A percentile compares a stretch with the other conserved stretches of the same genome.
These are phyloP conservation scores for Eledona agricola DNA, from an alignment of 2,888 invertebrate genomes.

Conservation along the genomic window DNA sequence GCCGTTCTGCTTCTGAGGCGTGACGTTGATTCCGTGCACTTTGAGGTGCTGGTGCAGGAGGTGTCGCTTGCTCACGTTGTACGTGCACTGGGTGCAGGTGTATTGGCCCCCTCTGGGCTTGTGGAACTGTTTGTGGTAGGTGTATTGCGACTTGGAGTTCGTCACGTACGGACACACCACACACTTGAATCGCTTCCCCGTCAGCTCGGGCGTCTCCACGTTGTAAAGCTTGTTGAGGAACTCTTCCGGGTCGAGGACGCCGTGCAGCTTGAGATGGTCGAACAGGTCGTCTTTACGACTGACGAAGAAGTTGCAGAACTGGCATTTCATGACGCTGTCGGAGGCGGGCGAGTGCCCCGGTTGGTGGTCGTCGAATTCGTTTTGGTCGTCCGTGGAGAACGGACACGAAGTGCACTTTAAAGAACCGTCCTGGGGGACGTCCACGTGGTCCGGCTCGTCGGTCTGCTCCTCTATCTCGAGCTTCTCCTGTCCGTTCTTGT, in stretches of 20 bases:
- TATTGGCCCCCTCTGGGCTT: conserved; percentile 77
- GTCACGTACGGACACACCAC: conserved; percentile 84
- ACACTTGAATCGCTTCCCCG: conserved; percentile 77
- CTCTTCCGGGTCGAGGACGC: conserved; percentile 69
- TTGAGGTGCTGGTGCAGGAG: conserved; percentile 85
- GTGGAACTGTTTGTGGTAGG: conserved; percentile 89
- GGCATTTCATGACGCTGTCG: conserved; percentile 79
- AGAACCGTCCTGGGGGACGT: conserved; percentile 57
- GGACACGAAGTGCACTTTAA: conserved; percentile 77
- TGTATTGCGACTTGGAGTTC: conserved; percentile 85
- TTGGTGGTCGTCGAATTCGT: conserved; percentile 70
- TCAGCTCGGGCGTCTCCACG: conserved; percentile 50
- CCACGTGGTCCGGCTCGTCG: conserved; percentile 59
- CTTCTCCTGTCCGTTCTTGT: conserved; percentile 66
- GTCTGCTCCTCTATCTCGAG: conserved; percentile 57
- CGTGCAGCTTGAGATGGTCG: conserved; percentile 74
- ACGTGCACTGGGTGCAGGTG: conserved; percentile 83
- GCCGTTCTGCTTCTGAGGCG: conserved; percentile 58
- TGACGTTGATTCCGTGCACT: conserved; percentile 73
- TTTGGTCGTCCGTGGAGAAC: conserved; percentile 70
- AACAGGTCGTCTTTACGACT: conserved; percentile 73
- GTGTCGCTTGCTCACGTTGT: conserved; percentile 82
- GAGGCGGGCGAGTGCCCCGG: conserved; percentile 75
- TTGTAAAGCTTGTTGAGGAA: conserved; percentile 62
- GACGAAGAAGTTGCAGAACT: conserved; percentile 82